These are phyloP conservation scores for Drosophila ohnishii DNA, from an alignment of 1,140 invertebrate species.

Conservation along the genomic window DNA sequence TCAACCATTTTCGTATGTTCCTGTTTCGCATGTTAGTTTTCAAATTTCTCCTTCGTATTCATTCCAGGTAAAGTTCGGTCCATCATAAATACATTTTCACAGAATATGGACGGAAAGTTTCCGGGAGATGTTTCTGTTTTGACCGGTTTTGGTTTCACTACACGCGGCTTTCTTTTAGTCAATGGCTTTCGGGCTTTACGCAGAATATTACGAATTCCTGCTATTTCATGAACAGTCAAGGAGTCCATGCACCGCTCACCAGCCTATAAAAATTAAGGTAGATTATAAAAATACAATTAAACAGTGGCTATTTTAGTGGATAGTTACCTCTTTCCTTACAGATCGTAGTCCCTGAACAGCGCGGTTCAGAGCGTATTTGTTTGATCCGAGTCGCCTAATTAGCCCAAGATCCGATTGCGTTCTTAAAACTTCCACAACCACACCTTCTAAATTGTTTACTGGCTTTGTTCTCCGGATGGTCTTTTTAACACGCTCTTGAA, in stretches of 20 bases:
- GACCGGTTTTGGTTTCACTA: too few species aligned
- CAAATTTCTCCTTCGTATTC: background rate
- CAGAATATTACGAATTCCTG: background rate
- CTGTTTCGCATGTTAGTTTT: background rate
- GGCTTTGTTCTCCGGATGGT: constrained; percentile 18
- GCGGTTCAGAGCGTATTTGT: background rate
- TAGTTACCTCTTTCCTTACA: background rate
- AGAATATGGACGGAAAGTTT: accelerated
- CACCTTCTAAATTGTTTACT: background rate
- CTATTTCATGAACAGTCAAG: background rate
- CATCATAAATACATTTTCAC: background rate
- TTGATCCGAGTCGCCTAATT: background rate
- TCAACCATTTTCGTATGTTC: background rate
- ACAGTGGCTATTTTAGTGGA: too few species aligned
- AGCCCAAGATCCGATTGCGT: background rate
- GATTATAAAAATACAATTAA: too few species aligned
- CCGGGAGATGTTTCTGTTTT: background rate
- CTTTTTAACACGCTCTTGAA: constrained; percentile 7
- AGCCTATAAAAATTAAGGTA: background rate
- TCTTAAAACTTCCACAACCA: background rate
- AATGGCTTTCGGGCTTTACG: background rate
- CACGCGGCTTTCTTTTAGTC: too few species aligned
- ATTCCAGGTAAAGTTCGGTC: background rate
- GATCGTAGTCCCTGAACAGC: background rate
- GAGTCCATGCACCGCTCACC: too few species aligned